Evolutionary conservation across 2,888 invertebrate genomes (phyloP), one percentile per base, ranked within the genome.

Genomic region (Sturmia bella): DNA sequence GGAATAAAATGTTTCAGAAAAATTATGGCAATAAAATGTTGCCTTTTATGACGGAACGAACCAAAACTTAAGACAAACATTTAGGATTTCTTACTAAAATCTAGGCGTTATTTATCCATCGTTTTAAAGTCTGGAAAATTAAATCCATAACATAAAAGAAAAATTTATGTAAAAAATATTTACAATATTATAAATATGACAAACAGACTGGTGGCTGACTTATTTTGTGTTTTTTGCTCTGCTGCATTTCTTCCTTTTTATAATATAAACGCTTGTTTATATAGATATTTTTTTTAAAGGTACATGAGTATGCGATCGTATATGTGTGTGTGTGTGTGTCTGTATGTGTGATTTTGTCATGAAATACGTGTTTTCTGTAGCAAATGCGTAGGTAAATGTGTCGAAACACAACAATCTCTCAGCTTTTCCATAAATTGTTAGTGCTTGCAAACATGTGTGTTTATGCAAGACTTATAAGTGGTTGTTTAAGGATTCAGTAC

Each of bases 401-500:
- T 24, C 54, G 27, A 45, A 56, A 43, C 27, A 56, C 27, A 56
- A 69, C 19, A 37, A 15, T 48, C 12, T 52, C 9, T 52, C 17
- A 19, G 50, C 11, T 17, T 24, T 43, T 7, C 4, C 11, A 32
- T 6, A 11, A 13, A 1, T 13, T 27, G 11, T 19, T 37, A 3
- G 11, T 37, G 19, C 13, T 12, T 39, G n/a, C n/a, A n/a, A n/a
- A 17, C 0, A 32, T 32, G 32, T 32, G 32, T 64, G 15, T 43
- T 73, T 43, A 9, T 7, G 32, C 56, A 50, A 50, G 39, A 57
- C 57, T 57, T 75, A 41, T 66, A 27, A 57, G 15, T 63, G 45
- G 39, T 50, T 54, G 52, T 45, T 63, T 64, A 39, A 66, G 27
- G 74, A 75, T 56, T 48, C 17, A 24, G 27, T 24, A 21, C 39